phyloP scores from a whole-genome alignment of 2,113 vertebrate genomes.

The Carollia perspicillata region DNA sequence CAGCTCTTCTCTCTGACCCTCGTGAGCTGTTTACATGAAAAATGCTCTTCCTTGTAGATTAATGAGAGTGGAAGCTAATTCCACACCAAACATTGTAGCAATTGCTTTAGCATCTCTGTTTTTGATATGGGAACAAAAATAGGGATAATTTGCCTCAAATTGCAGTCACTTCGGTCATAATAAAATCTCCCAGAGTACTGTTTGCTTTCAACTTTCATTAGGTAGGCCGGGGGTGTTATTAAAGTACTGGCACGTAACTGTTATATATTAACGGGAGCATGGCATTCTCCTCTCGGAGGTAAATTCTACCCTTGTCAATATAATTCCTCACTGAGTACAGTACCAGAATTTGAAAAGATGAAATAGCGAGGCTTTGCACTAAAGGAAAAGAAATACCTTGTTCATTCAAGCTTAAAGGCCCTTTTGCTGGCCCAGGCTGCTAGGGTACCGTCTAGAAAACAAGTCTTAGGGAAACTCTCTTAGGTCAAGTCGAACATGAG shows the following conservation, averaged over 20 bases:
- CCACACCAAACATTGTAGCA: conserved; percentile 84
- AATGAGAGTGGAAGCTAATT: conserved; percentile 90
- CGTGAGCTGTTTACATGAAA: conserved; percentile 86
- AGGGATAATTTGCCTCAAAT: conserved; percentile 87
- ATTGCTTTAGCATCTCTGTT: conserved; percentile 85
- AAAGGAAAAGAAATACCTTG: conserved; percentile 78
- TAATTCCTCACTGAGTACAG: conserved; percentile 86
- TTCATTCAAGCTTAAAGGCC: conserved; percentile 93
- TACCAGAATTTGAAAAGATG: conserved; percentile 86
- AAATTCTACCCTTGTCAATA: conserved; percentile 93
- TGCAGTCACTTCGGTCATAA: conserved; percentile 85
- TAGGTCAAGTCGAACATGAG: conserved; percentile 83
- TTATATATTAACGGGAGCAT: conserved; percentile 89
- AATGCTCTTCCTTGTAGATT: conserved; percentile 90
- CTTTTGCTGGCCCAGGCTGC: conserved; percentile 87
- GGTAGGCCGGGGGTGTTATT: conserved; percentile 86
- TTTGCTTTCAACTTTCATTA: conserved; percentile 90
- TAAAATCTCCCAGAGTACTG: conserved; percentile 85
- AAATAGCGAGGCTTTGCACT: conserved; percentile 81
- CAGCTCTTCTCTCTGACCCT: conserved; percentile 85
- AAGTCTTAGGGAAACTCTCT: conserved; percentile 81
- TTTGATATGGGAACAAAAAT: conserved; percentile 84
- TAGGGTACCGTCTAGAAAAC: conserved; percentile 80
- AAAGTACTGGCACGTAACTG: conserved; percentile 91
- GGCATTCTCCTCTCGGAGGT: conserved; percentile 88